Percentiles rank a stretch among this genome's conserved stretches.
These are phyloP conservation scores for Watersipora subatra DNA, from an alignment of 1,140 invertebrate genomes.

Conservation along the genomic window DNA sequence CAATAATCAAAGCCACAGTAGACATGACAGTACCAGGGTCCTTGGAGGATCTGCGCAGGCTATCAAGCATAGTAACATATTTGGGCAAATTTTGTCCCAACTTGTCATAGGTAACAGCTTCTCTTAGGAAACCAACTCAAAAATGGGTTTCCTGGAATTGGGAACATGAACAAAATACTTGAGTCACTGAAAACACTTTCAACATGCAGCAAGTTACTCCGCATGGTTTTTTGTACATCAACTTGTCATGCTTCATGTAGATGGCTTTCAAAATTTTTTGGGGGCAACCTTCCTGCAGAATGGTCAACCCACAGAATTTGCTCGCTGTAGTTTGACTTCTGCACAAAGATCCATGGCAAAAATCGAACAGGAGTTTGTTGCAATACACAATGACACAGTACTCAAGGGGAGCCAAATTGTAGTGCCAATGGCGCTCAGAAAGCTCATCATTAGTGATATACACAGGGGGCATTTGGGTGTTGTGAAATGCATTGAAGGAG, in stretches of 20 bases:
- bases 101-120: background rate
- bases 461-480: constrained; percentile 1
- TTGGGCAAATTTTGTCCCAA: constrained; percentile 10
- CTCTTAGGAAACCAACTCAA: constrained; percentile 12
- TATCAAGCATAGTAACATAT: constrained; percentile 15
- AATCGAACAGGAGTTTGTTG: constrained; percentile 16
- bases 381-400: constrained; percentile 7
- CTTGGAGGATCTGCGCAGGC: constrained; percentile 1
- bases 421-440: background rate
- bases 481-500: background rate
- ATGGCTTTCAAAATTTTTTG: background rate
- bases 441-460: background rate
- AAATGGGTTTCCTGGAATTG: constrained; percentile 9
- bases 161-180: constrained; percentile 1
- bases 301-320: background rate
- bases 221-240: background rate
- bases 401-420: constrained; percentile 4
- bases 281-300: background rate
- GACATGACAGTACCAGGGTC: constrained; percentile 7
- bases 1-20: constrained; percentile 8
- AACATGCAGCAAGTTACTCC: background rate
- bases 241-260: background rate
- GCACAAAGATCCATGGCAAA: constrained; percentile 17
- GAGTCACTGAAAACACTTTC: background rate
- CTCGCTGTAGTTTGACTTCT: constrained; percentile 17